Evolutionary conservation across 2,888 invertebrate species (phyloP).

Genomic region (Teinopalpus imperialis): DNA sequence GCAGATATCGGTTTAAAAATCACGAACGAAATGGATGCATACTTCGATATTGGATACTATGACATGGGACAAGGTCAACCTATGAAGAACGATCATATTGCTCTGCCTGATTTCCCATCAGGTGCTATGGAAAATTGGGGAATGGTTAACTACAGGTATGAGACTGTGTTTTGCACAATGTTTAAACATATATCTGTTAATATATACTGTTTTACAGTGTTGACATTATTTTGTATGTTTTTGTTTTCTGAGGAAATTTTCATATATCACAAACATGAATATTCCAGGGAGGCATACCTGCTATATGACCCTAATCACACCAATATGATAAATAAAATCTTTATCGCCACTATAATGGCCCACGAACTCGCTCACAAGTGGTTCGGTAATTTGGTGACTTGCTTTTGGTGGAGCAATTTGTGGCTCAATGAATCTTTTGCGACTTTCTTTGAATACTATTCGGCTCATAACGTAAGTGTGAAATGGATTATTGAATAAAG

Average conservation of each 20-base stretch:
- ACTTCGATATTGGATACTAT: slow-evolving; percentile 78
- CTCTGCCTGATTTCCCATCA: slow-evolving; percentile 89
- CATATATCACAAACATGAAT: neutral
- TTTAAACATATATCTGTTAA: no score
- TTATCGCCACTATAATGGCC: slow-evolving; percentile 82
- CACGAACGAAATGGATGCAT: slow-evolving; percentile 78
- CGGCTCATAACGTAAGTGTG: slow-evolving; percentile 74
- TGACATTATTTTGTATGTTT: no score
- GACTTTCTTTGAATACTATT: slow-evolving; percentile 87
- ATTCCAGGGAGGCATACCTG: slow-evolving; percentile 70
- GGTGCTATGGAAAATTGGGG: slow-evolving; percentile 96
- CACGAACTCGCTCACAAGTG: slow-evolving; percentile 93
- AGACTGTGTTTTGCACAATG: neutral
- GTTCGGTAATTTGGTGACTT: slow-evolving; percentile 91
- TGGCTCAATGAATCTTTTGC: slow-evolving; percentile 89
- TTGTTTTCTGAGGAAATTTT: no score
- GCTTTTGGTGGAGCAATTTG: slow-evolving; percentile 88
- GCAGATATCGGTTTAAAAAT: slow-evolving; percentile 68
- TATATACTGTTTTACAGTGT: no score
- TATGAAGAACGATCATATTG: slow-evolving; percentile 86
- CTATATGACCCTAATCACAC: slow-evolving; percentile 69
- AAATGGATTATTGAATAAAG: no score
- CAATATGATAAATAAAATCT: slow-evolving; percentile 67
- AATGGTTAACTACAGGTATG: slow-evolving; percentile 87
- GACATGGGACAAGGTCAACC: slow-evolving; percentile 75